phyloP scores from a whole-genome alignment of 2,797 vertebrate genomes.

The Sciurus carolinensis region DNA sequence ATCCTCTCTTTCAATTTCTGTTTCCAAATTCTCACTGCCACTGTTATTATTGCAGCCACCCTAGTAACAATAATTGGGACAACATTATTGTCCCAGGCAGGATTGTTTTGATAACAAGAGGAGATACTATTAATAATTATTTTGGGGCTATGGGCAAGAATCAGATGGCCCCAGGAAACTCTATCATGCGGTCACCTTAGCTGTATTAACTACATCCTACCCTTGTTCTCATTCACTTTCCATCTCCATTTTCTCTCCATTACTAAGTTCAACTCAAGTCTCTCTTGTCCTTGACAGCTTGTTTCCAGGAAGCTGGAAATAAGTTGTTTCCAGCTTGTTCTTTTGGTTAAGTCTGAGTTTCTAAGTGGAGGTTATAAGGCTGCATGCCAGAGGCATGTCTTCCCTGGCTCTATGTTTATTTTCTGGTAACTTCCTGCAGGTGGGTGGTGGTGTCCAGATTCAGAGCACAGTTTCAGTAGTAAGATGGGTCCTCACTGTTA shows the following conservation, averaged over 20 bases:
- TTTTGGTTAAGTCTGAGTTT: neutral
- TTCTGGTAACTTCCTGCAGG: neutral
- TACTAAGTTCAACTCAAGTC: neutral
- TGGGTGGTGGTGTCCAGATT: neutral
- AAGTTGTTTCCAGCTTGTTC: neutral
- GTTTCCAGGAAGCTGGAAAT: neutral
- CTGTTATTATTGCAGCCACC: neutral
- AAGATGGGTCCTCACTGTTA: neutral
- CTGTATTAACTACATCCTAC: neutral
- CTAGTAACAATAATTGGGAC: neutral
- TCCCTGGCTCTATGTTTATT: neutral
- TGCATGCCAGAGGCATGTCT: too few relatives aligned
- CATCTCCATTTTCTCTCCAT: neutral
- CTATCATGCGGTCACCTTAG: neutral
- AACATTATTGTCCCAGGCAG: neutral
- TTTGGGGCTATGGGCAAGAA: neutral
- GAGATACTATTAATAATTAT: neutral
- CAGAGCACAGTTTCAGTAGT: neutral
- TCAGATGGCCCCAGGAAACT: neutral
- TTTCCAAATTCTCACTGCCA: neutral
- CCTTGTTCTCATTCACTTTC: neutral
- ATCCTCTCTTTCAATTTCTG: neutral
- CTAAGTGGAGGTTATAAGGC: neutral
- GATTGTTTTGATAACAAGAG: slow-evolving; percentile 7
- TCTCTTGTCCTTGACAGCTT: neutral